Percentiles rank a stretch among this genome's conserved stretches.
Conservation (phyloP, 2,797 vertebrate species). For the Gambelia wislizenii region DNA sequence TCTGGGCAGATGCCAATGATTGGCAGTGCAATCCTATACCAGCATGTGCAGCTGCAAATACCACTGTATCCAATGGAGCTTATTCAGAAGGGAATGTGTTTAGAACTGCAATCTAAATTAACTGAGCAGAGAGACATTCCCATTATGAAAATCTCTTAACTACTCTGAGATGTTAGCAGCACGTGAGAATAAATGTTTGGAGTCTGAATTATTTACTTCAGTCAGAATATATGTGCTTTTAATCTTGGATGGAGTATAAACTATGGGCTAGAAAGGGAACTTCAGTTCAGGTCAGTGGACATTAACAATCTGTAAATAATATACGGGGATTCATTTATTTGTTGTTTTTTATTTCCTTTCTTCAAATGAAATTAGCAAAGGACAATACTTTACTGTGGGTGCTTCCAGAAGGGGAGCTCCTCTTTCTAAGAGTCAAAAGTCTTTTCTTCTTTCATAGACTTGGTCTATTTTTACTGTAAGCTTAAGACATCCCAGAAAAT, state of each 20-base stretch:
- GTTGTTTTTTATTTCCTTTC: background rate
- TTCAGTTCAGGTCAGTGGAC: background rate
- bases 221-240: background rate
- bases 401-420: background rate
- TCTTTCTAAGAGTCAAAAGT: background rate
- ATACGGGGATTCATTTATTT: background rate
- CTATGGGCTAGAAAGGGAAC: background rate
- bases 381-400: background rate
- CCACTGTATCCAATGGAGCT: too few relatives aligned
- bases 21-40: background rate
- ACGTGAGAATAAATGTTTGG: conserved; percentile 26
- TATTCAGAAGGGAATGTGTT: background rate
- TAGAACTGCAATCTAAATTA: background rate
- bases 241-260: background rate
- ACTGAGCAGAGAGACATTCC: conserved; percentile 35
- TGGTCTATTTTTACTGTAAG: background rate
- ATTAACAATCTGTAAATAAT: background rate
- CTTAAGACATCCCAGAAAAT: background rate
- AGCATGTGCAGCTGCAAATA: background rate
- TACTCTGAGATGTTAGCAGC: conserved; percentile 41
- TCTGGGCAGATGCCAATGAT: conserved; percentile 30
- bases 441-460: background rate
- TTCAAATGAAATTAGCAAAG: background rate
- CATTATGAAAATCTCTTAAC: conserved; percentile 21
- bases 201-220: background rate